Conservation (phyloP, 2,797 vertebrate genomes). For the Heteromormyrus szaboi region DNA sequence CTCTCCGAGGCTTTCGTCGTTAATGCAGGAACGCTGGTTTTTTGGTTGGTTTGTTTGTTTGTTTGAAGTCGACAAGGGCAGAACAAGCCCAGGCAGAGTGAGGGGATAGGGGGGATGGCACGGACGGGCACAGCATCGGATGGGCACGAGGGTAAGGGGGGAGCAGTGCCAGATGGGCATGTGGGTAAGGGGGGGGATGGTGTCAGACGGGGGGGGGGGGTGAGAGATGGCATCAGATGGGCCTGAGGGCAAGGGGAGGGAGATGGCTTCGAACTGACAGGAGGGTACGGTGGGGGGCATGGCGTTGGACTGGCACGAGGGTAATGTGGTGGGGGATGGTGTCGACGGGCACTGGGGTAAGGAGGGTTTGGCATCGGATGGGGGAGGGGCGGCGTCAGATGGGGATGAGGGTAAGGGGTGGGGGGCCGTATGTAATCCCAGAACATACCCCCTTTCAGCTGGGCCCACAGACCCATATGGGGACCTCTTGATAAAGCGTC, state of each 20-base stretch:
- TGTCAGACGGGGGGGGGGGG: too few species aligned
- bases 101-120: constrained; percentile 10
- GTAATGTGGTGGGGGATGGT: not conserved
- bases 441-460: not conserved
- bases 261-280: too few species aligned
- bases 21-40: constrained; percentile 67
- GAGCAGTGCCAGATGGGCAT: too few species aligned
- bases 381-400: not conserved
- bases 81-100: constrained; percentile 61
- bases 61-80: constrained; percentile 32
- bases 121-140: not conserved
- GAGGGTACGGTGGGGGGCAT: not conserved
- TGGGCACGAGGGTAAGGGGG: not conserved
- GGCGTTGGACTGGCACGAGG: not conserved
- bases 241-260: too few species aligned
- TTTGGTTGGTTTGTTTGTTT: constrained; percentile 24
- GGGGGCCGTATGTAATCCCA: not conserved
- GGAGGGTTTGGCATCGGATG: not conserved
- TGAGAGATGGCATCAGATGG: too few species aligned
- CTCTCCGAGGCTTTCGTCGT: constrained; percentile 66
- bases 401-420: not conserved
- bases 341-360: not conserved
- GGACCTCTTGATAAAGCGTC: not conserved
- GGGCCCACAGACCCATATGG: not conserved
- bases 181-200: too few species aligned